These are phyloP conservation scores for Dascyllus trimaculatus DNA, from an alignment of 2,113 vertebrate species.

Conservation along the genomic window DNA sequence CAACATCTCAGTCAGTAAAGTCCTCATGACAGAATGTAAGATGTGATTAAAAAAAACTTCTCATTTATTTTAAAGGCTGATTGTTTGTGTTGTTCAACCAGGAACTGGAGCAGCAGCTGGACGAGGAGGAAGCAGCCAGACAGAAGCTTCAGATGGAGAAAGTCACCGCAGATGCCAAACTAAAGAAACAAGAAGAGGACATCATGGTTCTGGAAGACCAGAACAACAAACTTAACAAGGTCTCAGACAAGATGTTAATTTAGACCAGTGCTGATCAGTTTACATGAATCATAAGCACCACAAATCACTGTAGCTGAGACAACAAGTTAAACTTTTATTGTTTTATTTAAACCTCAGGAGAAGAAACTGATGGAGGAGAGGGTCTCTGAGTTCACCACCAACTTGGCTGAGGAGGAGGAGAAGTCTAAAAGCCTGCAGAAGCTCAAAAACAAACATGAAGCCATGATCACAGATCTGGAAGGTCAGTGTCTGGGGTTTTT, in stretches of 20 bases:
- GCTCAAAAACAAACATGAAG: constrained; percentile 97
- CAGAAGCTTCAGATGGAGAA: constrained; percentile 98
- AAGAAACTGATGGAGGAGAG: constrained; percentile 96
- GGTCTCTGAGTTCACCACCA: constrained; percentile 92
- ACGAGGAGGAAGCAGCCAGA: constrained; percentile 94
- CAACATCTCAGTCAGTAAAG: constrained; percentile 90
- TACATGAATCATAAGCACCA: background rate
- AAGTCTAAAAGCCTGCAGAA: constrained; percentile 98
- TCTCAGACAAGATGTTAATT: constrained; percentile 52
- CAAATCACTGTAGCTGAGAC: too few relatives aligned
- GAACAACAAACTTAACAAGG: constrained; percentile 93
- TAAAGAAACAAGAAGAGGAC: constrained; percentile 95
- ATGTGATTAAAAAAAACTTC: background rate
- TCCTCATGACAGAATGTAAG: background rate
- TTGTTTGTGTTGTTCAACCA: constrained; percentile 57
- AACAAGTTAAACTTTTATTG: background rate
- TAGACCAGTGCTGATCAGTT: background rate
- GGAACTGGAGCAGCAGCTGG: constrained; percentile 97
- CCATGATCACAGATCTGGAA: constrained; percentile 97
- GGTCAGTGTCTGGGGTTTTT: constrained; percentile 77
- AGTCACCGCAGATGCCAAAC: constrained; percentile 92
- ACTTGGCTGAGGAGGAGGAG: constrained; percentile 96
- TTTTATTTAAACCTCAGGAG: constrained; percentile 85
- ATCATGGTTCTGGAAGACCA: constrained; percentile 95
- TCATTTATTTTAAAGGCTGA: background rate